These are phyloP conservation scores for Pocillopora damicornis DNA, from an alignment of 64 coral and sea anemone genomes.

Conservation along the genomic window DNA sequence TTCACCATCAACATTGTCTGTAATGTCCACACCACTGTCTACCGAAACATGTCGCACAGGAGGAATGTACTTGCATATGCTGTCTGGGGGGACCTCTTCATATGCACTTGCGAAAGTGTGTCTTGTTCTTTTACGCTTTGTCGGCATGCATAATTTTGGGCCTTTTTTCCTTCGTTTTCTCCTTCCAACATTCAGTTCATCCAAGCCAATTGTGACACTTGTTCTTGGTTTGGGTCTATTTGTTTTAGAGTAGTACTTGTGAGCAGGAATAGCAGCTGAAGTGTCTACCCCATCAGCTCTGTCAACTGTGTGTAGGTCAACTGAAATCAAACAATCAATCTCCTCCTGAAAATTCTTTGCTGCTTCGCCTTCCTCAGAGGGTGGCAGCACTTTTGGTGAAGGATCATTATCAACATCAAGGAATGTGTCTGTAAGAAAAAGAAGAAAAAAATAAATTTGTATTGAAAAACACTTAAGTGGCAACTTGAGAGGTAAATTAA, in stretches of 20 bases:
- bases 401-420: conserved; percentile 20
- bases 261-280: not conserved
- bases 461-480: not conserved
- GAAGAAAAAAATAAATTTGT: too few species aligned
- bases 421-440: conserved; percentile 5
- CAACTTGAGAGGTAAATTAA: too few species aligned
- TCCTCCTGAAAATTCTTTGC: not conserved
- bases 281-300: not conserved
- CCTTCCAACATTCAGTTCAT: conserved; percentile 28
- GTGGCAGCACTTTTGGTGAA: not conserved
- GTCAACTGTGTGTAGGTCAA: conserved; percentile 1
- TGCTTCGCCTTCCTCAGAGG: not conserved
- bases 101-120: not conserved
- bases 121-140: conserved; percentile 21
- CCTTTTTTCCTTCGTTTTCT: conserved; percentile 21
- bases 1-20: conserved; percentile 22
- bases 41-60: conserved; percentile 5
- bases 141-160: conserved; percentile 30
- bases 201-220: conserved; percentile 19
- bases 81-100: not conserved
- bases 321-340: conserved; percentile 32
- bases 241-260: conserved; percentile 22
- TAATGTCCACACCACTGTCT: conserved; percentile 33
- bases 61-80: conserved; percentile 4
- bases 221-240: conserved; percentile 24